Evolutionary conservation across 2,888 invertebrate species (phyloP).

Genomic region (Thelaira solivaga): DNA sequence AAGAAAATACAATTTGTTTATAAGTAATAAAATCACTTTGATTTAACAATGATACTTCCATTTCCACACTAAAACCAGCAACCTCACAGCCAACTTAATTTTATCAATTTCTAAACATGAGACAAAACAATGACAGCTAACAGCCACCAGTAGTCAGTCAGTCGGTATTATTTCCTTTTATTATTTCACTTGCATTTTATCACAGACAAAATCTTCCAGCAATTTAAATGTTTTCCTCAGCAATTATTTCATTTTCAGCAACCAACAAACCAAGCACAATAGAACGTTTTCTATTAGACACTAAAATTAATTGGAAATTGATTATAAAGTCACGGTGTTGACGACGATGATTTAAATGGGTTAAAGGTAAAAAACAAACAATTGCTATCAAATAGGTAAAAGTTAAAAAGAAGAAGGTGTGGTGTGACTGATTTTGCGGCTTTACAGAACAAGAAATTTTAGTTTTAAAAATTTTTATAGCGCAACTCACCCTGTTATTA

Average conservation of each 20-base stretch:
- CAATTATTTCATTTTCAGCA: constrained; percentile 29
- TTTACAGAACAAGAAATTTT: no score
- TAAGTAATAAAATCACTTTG: constrained; percentile 45
- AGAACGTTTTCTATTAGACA: constrained; percentile 3
- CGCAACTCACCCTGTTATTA: no score
- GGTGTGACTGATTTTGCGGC: no score
- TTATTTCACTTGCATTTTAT: not conserved
- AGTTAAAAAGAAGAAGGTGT: no score
- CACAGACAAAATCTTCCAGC: constrained; percentile 31
- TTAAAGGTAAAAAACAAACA: no score
- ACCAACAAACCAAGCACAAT: no score
- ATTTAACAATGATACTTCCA: constrained; percentile 41
- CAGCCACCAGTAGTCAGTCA: not conserved
- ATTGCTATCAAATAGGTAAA: no score
- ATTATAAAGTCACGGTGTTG: constrained; percentile 55
- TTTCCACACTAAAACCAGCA: constrained; percentile 17
- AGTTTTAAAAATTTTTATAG: no score
- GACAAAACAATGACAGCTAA: not conserved
- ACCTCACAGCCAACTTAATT: not conserved
- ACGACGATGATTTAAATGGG: no score
- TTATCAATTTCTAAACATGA: constrained; percentile 9
- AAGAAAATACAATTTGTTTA: constrained; percentile 10
- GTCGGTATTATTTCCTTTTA: not conserved
- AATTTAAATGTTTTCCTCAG: constrained; percentile 46
- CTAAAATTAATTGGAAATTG: constrained; percentile 55